phyloP scores from a whole-genome alignment of 2,113 vertebrate species.

The Sinocyclocheilus anshuiensis region DNA sequence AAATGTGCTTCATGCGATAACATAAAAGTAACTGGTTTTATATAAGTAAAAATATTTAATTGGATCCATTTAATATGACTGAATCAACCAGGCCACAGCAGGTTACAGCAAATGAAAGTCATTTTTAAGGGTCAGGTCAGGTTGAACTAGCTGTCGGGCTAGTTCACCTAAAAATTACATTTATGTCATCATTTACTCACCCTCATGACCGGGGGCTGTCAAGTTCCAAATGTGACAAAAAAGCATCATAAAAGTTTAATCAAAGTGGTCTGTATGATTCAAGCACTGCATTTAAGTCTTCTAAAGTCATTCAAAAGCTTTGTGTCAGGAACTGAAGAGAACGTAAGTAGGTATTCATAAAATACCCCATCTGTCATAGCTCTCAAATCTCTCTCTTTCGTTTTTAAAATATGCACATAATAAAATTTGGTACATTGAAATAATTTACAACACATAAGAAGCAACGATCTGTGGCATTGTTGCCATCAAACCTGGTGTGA shows the following conservation, averaged over 20 bases:
- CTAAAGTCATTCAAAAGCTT: neutral
- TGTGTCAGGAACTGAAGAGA: neutral
- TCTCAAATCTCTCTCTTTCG: neutral
- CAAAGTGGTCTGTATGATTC: neutral
- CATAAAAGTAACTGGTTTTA: conserved; percentile 1
- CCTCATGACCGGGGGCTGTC: neutral
- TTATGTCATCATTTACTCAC: conserved; percentile 19
- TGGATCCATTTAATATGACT: neutral
- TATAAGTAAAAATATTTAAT: neutral
- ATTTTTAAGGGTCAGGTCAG: neutral
- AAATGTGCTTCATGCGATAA: conserved; percentile 2
- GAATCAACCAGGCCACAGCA: neutral
- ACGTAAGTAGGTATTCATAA: neutral
- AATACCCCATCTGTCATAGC: neutral
- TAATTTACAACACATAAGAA: neutral
- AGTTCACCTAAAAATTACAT: neutral
- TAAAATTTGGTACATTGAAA: neutral
- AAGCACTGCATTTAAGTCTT: neutral
- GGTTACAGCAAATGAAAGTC: conserved; percentile 17
- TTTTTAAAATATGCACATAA: conserved; percentile 2
- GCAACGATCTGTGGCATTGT: neutral
- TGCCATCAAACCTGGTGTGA: neutral
- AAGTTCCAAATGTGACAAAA: conserved; percentile 20
- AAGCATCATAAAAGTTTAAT: neutral
- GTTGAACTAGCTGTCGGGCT: neutral